Evolutionary conservation across 2,113 vertebrate species (phyloP).

Genomic region (Chionodraco myersi): DNA sequence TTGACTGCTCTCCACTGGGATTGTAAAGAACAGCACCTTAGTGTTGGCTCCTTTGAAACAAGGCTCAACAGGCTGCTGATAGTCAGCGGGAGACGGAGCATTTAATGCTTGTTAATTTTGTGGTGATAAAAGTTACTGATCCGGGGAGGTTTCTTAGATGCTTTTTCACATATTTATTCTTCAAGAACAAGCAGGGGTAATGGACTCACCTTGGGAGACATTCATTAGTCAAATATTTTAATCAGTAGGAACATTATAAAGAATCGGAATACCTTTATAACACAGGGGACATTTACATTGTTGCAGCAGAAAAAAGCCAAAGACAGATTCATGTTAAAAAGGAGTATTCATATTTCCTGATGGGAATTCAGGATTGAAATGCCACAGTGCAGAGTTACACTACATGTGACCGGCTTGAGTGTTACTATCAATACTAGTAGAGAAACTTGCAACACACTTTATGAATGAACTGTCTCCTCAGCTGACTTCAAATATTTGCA

Average conservation of each 20-base stretch:
- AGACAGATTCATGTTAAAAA: no score
- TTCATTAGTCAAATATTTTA: not conserved
- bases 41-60: constrained; percentile 13
- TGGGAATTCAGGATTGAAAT: no score
- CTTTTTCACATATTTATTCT: no score
- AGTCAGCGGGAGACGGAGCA: not conserved
- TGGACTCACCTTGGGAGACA: not conserved
- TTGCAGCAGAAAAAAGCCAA: no score
- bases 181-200: not conserved
- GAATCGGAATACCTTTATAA: no score
- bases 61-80: not conserved
- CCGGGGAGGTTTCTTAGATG: not conserved
- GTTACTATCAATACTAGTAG: no score
- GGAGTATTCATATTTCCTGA: no score
- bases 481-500: not conserved
- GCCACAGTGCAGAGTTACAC: not conserved
- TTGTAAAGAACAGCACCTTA: constrained; percentile 42
- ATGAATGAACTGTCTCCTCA: not conserved
- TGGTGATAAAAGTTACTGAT: not conserved
- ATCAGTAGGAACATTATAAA: not conserved
- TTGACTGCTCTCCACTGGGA: constrained; percentile 52
- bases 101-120: not conserved
- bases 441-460: not conserved
- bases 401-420: not conserved
- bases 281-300: no score